Evolutionary conservation across 2,113 vertebrate genomes (phyloP), one percentile per base, ranked within the genome.

Genomic region (Mohoua ochrocephala): DNA sequence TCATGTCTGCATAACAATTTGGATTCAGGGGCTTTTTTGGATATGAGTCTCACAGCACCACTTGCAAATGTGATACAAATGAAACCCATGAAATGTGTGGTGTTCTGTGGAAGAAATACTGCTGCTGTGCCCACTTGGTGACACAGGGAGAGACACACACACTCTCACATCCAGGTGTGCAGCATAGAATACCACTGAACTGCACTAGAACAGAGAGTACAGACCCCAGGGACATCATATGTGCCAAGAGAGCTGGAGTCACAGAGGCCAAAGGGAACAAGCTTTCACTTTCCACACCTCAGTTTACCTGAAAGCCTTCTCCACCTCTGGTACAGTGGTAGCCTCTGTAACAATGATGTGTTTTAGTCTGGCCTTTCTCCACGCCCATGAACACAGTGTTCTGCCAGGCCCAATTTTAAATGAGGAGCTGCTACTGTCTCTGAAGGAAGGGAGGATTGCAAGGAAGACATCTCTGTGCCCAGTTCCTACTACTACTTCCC

Each of bases 221-320:
- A 86, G 61, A 74, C 13, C 31, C 27, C 70, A 57, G 0, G 4
- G 17, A 17, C 11, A n/a, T 9, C 35, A 23, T 0, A 1, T 14
- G 3, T 1, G 12, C 19, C 35, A 65, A 17, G 22, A 75, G 22
- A 79, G 2, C 4, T 24, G 12, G 18, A 47, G 17, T 17, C 31
- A 50, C 33, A 79, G 17, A n/a, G 5, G 30, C 28, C 37, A 79
- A 31, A 47, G 20, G 42, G 30, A 79, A 56, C 3, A 75, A 50
- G 13, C 6, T 54, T n/a, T 50, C 26, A 35, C 18, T 79, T 89
- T 52, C 42, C 37, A 83, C 0, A 2, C 4, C 11, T 71, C 52
- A 57, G 11, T 75, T 79, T 39, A 31, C 30, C 23, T 61, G 26
- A 37, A 45, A 60, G 24, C 4, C 16, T 33, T 49, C 74, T 86